Evolutionary conservation across 2,113 vertebrate genomes (phyloP), one percentile per base, ranked within the genome.

Genomic region (Eleginops maclovinus): DNA sequence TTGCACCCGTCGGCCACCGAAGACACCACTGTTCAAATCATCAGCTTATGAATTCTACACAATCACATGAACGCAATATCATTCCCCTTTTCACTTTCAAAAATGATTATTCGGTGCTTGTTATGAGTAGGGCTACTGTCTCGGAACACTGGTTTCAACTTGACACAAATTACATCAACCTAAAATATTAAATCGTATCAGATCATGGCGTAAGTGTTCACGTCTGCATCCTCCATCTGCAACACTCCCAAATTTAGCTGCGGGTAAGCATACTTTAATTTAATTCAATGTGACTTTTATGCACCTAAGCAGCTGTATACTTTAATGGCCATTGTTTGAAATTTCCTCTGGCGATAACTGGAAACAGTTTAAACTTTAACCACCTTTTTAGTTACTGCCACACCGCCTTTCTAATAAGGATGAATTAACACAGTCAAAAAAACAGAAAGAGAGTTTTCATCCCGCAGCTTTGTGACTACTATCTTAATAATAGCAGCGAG

Each of bases 401-500:
- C 46, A 80, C 28, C 4, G 12, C 9, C 44, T 63, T 67, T 13
- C 28, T 41, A 51, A 47, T 36, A 15, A 59, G 15, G 71, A 4
- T 26, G 40, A 86, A 77, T 71, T 53, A 77, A 77, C 81, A 67
- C 75, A 51, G 17, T 50, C 31, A 24, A 51, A 5, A 36, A 62
- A 82, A 71, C 22, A 59, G 21, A 75, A 72, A 75, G 62, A 0
- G 43, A 79, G 22, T 89, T 79, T 68, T 67, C 71, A 70, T 82
- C 66, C 62, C 59, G 67, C 19, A 41, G 72, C 61, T 88, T 63
- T 63, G 53, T 80, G 80, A 63, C 78, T 72, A 75, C 64, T 83
- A 56, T 67, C 87, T 89, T 87, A 72, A 90, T 90, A 80, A 85
- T 74, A 84, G 59, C 62, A 68, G 55, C 28, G 69, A 77, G 67